Evolutionary conservation across 1,140 invertebrate genomes (phyloP).

Genomic region (Bombus balteatus): DNA sequence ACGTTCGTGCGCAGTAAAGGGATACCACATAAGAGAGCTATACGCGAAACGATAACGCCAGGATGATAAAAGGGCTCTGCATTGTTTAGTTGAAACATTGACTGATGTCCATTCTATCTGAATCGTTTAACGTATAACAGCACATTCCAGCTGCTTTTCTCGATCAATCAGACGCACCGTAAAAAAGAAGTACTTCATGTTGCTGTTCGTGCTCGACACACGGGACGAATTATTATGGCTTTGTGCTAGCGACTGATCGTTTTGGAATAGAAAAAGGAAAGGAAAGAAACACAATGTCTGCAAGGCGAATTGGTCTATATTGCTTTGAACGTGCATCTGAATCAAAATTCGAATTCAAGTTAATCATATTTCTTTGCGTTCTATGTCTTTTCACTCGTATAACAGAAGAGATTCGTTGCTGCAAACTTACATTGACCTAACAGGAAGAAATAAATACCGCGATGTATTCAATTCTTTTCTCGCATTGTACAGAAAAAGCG

Average conservation of each 20-base stretch:
- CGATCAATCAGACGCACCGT: conserved; percentile 54
- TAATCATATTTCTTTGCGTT: not conserved
- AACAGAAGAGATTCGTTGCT: not conserved
- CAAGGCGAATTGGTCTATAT: conserved; percentile 37
- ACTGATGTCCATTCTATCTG: conserved; percentile 63
- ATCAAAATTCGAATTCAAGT: conserved; percentile 48
- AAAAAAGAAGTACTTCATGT: conserved; percentile 32
- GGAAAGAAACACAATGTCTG: not conserved
- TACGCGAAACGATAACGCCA: conserved; percentile 41
- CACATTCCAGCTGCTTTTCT: conserved; percentile 74
- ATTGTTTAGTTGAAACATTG: conserved; percentile 70
- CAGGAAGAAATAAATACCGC: not conserved
- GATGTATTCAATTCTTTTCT: conserved; percentile 19
- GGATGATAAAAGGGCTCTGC: conserved; percentile 61
- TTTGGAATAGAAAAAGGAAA: conserved; percentile 24
- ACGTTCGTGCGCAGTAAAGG: conserved; percentile 69
- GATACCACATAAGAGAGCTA: conserved; percentile 47
- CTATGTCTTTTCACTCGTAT: too few relatives aligned
- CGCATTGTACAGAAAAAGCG: conserved; percentile 9
- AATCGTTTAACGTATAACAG: conserved; percentile 65
- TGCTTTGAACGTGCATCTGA: conserved; percentile 46
- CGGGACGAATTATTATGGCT: conserved; percentile 19
- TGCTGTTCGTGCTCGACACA: conserved; percentile 38
- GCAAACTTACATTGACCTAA: conserved; percentile 16
- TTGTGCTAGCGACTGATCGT: conserved; percentile 36